Evolutionary conservation across 2,888 invertebrate species (phyloP).

Genomic region (Himalopsyche tibetana): DNA sequence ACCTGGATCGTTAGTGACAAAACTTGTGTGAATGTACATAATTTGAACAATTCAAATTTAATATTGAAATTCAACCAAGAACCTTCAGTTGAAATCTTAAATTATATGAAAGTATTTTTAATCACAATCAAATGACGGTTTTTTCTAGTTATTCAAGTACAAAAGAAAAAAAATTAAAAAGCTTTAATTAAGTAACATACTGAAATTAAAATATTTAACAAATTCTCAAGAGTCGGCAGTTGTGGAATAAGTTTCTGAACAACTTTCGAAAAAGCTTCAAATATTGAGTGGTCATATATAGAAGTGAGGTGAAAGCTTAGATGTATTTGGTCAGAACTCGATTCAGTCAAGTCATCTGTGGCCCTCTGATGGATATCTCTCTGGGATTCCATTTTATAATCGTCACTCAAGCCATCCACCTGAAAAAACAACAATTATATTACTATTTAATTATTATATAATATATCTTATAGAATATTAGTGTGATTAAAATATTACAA

Average conservation of each 20-base stretch:
- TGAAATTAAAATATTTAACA: slow-evolving; percentile 97
- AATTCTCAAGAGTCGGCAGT: slow-evolving; percentile 96
- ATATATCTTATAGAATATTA: neutral
- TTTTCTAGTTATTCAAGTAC: too few relatives aligned
- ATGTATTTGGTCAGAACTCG: slow-evolving; percentile 91
- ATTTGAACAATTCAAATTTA: too few relatives aligned
- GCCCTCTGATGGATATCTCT: slow-evolving; percentile 98
- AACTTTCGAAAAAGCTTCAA: slow-evolving; percentile 99
- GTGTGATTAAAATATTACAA: neutral
- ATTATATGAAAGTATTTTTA: too few relatives aligned
- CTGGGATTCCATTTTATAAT: slow-evolving; percentile 99
- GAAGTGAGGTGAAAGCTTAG: slow-evolving; percentile 97
- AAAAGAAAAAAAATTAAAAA: neutral
- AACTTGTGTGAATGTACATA: too few relatives aligned
- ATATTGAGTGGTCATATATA: slow-evolving; percentile 99
- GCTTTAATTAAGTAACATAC: slow-evolving; percentile 77
- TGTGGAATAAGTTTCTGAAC: slow-evolving; percentile 99
- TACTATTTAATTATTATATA: neutral
- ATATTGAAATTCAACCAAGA: too few relatives aligned
- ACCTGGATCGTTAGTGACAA: too few relatives aligned
- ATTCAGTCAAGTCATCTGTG: slow-evolving; percentile 94
- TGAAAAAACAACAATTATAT: slow-evolving; percentile 66
- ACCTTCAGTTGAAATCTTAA: too few relatives aligned
- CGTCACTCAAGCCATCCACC: slow-evolving; percentile 99
- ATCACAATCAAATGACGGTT: too few relatives aligned